A percentile compares a stretch with the other conserved stretches of the same genome.
These are phyloP conservation scores for Channa maculata DNA, from an alignment of 2,113 vertebrate genomes.

Conservation along the genomic window DNA sequence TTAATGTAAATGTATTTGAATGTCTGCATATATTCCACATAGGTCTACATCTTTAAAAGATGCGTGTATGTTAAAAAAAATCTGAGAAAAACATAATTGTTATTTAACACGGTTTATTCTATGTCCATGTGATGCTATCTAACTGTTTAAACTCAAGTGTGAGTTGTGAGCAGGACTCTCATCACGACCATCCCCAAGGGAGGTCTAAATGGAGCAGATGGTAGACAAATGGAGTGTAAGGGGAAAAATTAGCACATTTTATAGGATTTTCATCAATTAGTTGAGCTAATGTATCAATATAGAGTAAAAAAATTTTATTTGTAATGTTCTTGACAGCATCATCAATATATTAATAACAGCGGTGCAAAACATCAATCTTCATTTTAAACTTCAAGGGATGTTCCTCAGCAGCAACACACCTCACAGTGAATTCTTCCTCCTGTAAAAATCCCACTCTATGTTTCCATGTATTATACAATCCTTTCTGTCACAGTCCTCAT, in stretches of 20 bases:
- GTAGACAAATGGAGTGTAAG: constrained; percentile 73
- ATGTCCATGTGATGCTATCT: too few species aligned
- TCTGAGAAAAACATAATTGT: too few species aligned
- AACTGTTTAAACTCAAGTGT: constrained; percentile 12
- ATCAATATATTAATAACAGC: constrained; percentile 80
- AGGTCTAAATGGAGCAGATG: constrained; percentile 76
- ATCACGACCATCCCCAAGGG: constrained; percentile 69
- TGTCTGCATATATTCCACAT: too few species aligned
- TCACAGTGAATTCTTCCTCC: constrained; percentile 1
- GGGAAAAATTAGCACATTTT: constrained; percentile 66
- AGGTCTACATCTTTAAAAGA: too few species aligned
- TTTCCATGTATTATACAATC: constrained; percentile 51
- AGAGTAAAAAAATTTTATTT: constrained; percentile 62
- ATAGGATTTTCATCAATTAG: constrained; percentile 79
- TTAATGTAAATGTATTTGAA: background rate
- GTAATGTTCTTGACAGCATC: constrained; percentile 75
- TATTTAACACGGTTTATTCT: too few species aligned
- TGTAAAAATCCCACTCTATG: background rate
- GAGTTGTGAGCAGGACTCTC: constrained; percentile 50
- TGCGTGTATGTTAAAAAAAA: too few species aligned
- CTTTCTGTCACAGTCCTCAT: constrained; percentile 60
- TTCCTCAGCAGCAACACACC: constrained; percentile 19
- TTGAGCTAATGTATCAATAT: constrained; percentile 75
- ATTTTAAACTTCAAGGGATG: constrained; percentile 63
- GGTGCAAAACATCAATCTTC: constrained; percentile 72